Evolutionary conservation across 1,140 invertebrate species (phyloP).

Genomic region (Asobara japonica): DNA sequence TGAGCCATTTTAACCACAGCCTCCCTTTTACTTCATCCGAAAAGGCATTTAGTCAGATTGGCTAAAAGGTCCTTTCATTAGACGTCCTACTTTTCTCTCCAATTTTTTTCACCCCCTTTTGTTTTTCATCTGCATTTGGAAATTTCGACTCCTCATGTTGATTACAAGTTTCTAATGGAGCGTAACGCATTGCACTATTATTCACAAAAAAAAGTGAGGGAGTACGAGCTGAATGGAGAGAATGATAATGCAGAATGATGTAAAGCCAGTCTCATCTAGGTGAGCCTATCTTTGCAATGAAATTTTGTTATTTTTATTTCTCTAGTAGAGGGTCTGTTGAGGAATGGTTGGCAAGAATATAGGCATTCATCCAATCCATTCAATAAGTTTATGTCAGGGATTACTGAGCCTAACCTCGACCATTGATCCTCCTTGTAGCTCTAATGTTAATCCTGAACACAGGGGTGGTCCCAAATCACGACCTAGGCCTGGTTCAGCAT

Average conservation of each 20-base stretch:
- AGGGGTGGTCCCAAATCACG: no score
- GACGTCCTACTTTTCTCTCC: slow-evolving; percentile 55
- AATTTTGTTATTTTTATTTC: background rate
- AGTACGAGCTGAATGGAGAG: slow-evolving; percentile 6
- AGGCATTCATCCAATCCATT: no score
- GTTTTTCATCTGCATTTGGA: slow-evolving; percentile 36
- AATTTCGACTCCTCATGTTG: slow-evolving; percentile 52
- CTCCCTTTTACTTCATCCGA: slow-evolving; percentile 46
- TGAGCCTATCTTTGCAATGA: background rate
- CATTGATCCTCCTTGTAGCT: no score
- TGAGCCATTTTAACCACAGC: slow-evolving; percentile 57
- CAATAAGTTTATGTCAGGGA: no score
- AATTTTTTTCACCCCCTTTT: slow-evolving; percentile 35
- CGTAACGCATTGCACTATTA: slow-evolving; percentile 40
- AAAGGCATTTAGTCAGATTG: slow-evolving; percentile 62
- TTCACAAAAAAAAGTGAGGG: background rate
- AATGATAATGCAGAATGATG: slow-evolving; percentile 23
- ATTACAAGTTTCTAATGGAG: slow-evolving; percentile 65
- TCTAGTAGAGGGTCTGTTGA: no score
- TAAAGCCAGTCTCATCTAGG: background rate
- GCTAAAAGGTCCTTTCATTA: slow-evolving; percentile 64
- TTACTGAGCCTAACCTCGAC: no score
- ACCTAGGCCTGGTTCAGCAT: no score
- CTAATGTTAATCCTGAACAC: no score
- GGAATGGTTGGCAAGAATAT: no score